These are phyloP conservation scores for Puffinus mauretanicus DNA, from an alignment of 2,113 vertebrate species.

Conservation along the genomic window DNA sequence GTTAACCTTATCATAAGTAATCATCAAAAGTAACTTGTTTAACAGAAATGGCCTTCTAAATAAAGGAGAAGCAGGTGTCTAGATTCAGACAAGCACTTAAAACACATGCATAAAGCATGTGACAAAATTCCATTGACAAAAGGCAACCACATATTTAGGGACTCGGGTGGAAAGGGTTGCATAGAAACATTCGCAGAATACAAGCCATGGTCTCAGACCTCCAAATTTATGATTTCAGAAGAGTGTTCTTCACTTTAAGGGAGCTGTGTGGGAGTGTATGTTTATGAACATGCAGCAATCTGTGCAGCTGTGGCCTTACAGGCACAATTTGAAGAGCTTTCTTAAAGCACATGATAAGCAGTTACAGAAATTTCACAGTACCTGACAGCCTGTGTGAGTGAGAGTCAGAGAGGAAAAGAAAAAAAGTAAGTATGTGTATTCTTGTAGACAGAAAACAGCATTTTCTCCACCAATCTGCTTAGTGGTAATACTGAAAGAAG, in stretches of 20 bases:
- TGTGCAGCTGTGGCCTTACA: not conserved
- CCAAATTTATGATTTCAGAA: not conserved
- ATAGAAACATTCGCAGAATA: not conserved
- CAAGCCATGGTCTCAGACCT: not conserved
- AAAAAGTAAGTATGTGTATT: not conserved
- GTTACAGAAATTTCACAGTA: not conserved
- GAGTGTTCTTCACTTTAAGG: not conserved
- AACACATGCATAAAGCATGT: not conserved
- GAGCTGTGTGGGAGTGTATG: not conserved
- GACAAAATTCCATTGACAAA: not conserved
- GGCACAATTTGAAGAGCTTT: not conserved
- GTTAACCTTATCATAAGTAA: not conserved
- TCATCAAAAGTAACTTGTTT: not conserved
- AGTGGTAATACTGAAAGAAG: not conserved
- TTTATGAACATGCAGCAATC: not conserved
- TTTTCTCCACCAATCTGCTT: not conserved
- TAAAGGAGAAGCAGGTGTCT: not conserved
- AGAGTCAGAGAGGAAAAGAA: not conserved
- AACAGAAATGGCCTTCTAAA: not conserved
- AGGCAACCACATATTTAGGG: not conserved
- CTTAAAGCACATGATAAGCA: not conserved
- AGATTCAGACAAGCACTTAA: not conserved
- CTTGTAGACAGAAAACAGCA: not conserved
- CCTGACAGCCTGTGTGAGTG: not conserved
- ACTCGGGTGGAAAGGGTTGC: not conserved